Base-by-base conservation (phyloP, 1,140 invertebrate species). In the fruit fly (Drosophila melanogaster) region DNA sequence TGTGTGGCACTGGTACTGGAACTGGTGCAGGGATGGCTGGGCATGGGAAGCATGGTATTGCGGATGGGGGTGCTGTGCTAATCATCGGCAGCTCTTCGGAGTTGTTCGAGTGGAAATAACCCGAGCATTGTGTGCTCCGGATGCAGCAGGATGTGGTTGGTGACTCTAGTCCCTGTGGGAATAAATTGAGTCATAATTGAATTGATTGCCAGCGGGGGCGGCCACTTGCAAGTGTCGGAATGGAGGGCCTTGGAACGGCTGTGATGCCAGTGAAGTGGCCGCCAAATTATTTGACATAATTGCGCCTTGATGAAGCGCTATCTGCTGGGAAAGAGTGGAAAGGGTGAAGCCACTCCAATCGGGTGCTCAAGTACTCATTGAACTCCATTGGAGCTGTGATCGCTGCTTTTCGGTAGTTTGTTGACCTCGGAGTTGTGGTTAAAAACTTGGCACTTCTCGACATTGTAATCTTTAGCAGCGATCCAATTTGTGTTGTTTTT, bases 31-130 rank as follows among this genome's bases (percentile, higher is more conserved):
- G 8, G 30, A 30, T 30, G 30, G 30, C 0, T 30, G 30, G 8
- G 8, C 24, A 35, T 24, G 55, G 55, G 3, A 2, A 5, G 12
- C n/a, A n/a, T n/a, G 17, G 17, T 11, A n/a, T 14, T 37, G 49
- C 33, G 11, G 37, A 8, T 35, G 30, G 65, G 65, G 67, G 73
- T 71, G 67, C 67, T 64, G 61, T 80, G 84, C 89, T 91, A 91
- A 91, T 91, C 81, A 90, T 72, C 79, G 49, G 49, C 67, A 55
- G 86, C 89, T 80, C 77, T 91, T 89, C 77, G 66, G 71, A 77
- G 35, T 54, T 83, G 76, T 73, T 86, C 90, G 74, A 84, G 89
- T 91, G 81, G 79, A 76, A 91, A 56, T 87, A 75, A 90, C 90
- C 60, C 56, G 44, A 17, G 60, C 67, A 90, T 90, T 89, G 83